phyloP scores from a whole-genome alignment of 1,140 invertebrate genomes.

The Diplogasteroides magnus region DNA sequence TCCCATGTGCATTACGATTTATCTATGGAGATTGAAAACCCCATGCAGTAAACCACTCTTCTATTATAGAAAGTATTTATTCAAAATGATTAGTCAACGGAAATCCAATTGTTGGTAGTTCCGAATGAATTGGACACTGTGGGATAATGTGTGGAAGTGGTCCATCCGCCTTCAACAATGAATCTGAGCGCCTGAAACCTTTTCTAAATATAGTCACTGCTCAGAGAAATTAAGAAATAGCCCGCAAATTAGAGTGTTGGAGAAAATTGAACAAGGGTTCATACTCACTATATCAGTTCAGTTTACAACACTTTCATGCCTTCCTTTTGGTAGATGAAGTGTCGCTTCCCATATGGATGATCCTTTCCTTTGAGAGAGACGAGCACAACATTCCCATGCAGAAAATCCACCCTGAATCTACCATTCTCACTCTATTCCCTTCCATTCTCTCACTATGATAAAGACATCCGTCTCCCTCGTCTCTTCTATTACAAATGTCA shows the following conservation, averaged over 20 bases:
- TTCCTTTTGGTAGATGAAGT: background rate
- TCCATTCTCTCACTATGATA: background rate
- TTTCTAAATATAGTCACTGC: no score
- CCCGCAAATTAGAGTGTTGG: no score
- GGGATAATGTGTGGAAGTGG: background rate
- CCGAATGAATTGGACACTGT: background rate
- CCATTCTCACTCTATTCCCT: no score
- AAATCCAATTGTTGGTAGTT: background rate
- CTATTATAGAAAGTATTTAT: no score
- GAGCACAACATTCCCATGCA: background rate
- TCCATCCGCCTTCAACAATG: background rate
- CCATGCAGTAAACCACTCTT: no score
- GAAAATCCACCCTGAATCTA: background rate
- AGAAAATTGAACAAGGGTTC: no score
- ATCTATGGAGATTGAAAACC: no score
- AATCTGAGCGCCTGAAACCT: no score
- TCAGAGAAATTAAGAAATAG: no score
- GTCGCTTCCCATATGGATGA: background rate
- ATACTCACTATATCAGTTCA: no score
- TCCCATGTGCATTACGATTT: no score
- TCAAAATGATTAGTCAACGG: background rate
- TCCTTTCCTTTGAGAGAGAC: background rate
- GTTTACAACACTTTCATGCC: no score
- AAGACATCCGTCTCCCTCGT: background rate
- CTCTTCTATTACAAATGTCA: background rate